Percentiles rank a stretch among this genome's conserved stretches.
These are phyloP conservation scores for Otis tarda DNA, from an alignment of 2,113 vertebrate species.

Conservation along the genomic window DNA sequence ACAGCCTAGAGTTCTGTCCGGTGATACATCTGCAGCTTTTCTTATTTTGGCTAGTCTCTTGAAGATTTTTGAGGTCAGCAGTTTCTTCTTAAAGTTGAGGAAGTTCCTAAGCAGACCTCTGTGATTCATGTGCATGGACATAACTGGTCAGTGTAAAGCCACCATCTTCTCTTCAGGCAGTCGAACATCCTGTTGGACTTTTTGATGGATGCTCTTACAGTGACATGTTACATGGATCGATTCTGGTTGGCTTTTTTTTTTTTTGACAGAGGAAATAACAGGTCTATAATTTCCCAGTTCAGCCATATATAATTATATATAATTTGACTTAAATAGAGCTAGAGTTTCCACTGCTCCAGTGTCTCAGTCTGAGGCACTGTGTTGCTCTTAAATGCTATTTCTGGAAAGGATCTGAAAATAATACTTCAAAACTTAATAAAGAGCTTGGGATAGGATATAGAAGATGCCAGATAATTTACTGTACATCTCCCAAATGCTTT, in stretches of 20 bases:
- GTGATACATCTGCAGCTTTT: background rate
- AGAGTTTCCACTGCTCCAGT: constrained; percentile 13
- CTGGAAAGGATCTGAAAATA: background rate
- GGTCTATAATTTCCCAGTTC: constrained; percentile 49
- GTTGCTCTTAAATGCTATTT: constrained; percentile 25
- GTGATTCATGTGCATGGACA: background rate
- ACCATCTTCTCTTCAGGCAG: background rate
- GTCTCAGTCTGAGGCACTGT: background rate
- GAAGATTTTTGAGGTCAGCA: background rate
- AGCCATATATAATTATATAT: constrained; percentile 35
- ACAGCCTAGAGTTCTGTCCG: background rate
- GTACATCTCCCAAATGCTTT: background rate
- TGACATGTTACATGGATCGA: background rate
- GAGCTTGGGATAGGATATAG: background rate
- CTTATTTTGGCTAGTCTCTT: background rate
- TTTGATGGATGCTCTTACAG: background rate
- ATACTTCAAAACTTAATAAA: constrained; percentile 7
- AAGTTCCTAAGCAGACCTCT: background rate
- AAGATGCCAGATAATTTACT: background rate
- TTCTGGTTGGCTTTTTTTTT: background rate
- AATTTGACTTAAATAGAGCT: constrained; percentile 50
- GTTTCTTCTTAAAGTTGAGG: background rate
- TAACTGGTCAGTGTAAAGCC: background rate
- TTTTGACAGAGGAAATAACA: constrained; percentile 42
- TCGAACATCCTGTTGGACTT: background rate